phyloP scores from a whole-genome alignment of 2,113 vertebrate genomes.

The Camelus dromedarius region DNA sequence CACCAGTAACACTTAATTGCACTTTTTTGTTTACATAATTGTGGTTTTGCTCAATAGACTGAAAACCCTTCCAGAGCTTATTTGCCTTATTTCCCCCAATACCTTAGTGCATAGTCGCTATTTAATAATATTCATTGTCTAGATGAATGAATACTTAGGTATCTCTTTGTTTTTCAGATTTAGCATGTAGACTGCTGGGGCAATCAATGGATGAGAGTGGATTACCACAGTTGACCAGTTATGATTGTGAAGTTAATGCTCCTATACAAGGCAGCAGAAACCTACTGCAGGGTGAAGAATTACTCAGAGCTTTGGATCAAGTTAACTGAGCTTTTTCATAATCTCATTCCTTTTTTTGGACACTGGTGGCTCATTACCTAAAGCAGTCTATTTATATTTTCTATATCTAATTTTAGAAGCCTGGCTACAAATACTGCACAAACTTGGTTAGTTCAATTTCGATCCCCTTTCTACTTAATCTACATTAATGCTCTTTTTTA shows the following conservation, averaged over 20 bases:
- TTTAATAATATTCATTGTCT: constrained; percentile 39
- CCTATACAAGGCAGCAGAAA: constrained; percentile 95
- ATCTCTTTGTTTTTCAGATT: constrained; percentile 88
- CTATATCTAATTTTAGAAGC: constrained; percentile 93
- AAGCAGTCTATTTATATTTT: constrained; percentile 95
- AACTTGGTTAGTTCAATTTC: constrained; percentile 89
- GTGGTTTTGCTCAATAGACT: constrained; percentile 10
- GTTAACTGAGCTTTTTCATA: constrained; percentile 92
- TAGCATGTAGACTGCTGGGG: constrained; percentile 95
- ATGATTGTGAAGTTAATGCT: constrained; percentile 98
- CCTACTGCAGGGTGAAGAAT: constrained; percentile 97
- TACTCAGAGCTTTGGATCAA: constrained; percentile 97
- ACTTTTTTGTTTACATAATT: background rate
- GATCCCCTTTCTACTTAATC: constrained; percentile 87
- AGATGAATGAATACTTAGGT: constrained; percentile 38
- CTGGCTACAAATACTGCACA: constrained; percentile 93
- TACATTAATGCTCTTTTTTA: constrained; percentile 87
- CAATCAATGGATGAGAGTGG: constrained; percentile 91
- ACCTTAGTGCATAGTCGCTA: background rate
- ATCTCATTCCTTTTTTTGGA: constrained; percentile 90
- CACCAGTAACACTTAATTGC: background rate
- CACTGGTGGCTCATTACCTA: constrained; percentile 93
- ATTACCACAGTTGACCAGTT: constrained; percentile 95
- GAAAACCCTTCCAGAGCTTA: background rate
- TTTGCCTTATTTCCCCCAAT: constrained; percentile 34